These are phyloP conservation scores for Sparidentex hasta DNA, from an alignment of 2,797 vertebrate genomes.

Conservation along the genomic window DNA sequence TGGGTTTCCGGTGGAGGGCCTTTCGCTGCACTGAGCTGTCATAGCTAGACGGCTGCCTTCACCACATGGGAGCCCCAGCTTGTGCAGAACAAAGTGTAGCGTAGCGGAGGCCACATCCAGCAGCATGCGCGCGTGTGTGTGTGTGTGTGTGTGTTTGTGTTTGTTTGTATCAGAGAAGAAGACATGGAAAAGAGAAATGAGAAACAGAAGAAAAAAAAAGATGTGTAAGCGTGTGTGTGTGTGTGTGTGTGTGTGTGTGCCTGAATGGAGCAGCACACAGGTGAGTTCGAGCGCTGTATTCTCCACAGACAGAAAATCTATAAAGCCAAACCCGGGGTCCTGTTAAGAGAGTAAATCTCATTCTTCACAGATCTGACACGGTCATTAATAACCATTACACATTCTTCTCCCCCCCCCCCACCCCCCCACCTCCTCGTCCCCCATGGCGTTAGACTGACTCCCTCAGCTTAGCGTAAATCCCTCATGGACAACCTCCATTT, in stretches of 20 bases:
- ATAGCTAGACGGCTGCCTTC: slow-evolving; percentile 72
- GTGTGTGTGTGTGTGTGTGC: slow-evolving; percentile 32
- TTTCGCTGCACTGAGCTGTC: slow-evolving; percentile 71
- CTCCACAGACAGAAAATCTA: slow-evolving; percentile 80
- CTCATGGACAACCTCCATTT: slow-evolving; percentile 69
- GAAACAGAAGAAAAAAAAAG: slow-evolving; percentile 11
- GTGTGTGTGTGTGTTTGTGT: slow-evolving; percentile 38
- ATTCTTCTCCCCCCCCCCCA: slow-evolving; percentile 19
- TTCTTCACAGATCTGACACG: slow-evolving; percentile 82
- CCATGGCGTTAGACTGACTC: slow-evolving; percentile 68
- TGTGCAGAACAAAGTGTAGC: slow-evolving; percentile 71
- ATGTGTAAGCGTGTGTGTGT: slow-evolving; percentile 29
- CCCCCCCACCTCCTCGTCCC: slow-evolving; percentile 48
- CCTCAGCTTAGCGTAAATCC: slow-evolving; percentile 77
- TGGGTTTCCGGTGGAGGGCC: slow-evolving; percentile 80
- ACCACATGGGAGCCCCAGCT: slow-evolving; percentile 74
- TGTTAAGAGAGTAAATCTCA: slow-evolving; percentile 83
- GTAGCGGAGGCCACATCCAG: slow-evolving; percentile 69
- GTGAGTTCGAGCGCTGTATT: slow-evolving; percentile 73
- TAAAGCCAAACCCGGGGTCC: slow-evolving; percentile 78
- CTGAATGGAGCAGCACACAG: slow-evolving; percentile 63
- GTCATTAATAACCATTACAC: slow-evolving; percentile 84
- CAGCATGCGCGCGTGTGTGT: slow-evolving; percentile 19
- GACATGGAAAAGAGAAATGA: slow-evolving; percentile 49
- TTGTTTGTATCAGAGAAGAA: slow-evolving; percentile 45